Evolutionary conservation across 92 coral and sea anemone genomes (phyloP), one percentile per base, ranked within the genome.

Genomic region (Epizoanthus fatuus): DNA sequence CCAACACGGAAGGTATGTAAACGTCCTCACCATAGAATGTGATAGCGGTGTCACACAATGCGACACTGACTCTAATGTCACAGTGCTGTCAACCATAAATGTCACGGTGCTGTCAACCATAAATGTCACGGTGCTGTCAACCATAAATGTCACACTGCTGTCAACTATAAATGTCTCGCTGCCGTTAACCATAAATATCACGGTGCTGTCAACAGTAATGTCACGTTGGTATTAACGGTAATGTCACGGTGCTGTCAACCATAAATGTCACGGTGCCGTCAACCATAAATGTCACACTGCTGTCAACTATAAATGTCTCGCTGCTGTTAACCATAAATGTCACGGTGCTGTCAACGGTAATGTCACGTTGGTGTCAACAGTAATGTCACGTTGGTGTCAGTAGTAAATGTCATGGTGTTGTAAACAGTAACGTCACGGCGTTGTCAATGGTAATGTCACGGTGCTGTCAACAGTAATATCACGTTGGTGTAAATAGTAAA

Each of bases 1-100:
- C 72, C 6, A 67, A 70, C 15, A 72, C 60, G 20, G 75, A 75
- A 57, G 81, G 81, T 75, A 59, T 57, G 56, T 47, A 49, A 49
- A 49, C 53, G 3, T 10, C 13, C 35, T 58, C 20, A 58, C 25
- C 1, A 19, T 16, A 58, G 7, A 19, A 19, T 19, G 19, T 7
- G 7, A n/a, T n/a, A 12, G 4, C 4, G 4, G 4, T 55, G 15
- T 2, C 4, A 12, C 19, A 55, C 8, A 3, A 8, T 3, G 19
- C 3, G 19, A 9, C 3, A 55, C 5, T 55, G 4, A 55, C 19
- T 55, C 15, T 12, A 55, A 12, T 12, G 60, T 12, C 17, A 12
- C 17, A 3, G 19, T 56, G 16, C 16, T 12, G 9, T 56, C 16
- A n/a, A n/a, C 5, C 5, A 56, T 13, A 55, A 12, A 12, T 55